Percentiles rank a stretch among this genome's conserved stretches.
Conservation (phyloP, 2,888 invertebrate genomes). For the Xestoiulus laeticollis region DNA sequence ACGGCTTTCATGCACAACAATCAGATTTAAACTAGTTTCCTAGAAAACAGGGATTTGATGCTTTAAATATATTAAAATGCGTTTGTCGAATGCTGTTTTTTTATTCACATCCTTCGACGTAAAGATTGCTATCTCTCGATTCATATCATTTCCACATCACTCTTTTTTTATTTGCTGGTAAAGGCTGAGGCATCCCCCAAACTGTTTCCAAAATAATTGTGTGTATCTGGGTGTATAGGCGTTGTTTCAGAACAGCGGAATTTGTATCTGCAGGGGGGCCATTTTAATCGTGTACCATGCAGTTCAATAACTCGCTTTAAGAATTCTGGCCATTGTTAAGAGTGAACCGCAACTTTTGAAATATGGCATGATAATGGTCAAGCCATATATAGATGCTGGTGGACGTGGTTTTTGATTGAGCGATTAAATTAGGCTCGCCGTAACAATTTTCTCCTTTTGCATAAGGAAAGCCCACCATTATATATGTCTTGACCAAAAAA, state of each 20-base stretch:
- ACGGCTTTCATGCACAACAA: neutral
- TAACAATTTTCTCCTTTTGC: neutral
- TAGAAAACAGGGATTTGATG: neutral
- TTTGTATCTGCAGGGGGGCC: neutral
- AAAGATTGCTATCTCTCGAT: neutral
- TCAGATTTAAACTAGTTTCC: neutral
- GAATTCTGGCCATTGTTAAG: neutral
- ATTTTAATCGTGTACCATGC: neutral
- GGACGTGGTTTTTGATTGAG: conserved; percentile 33
- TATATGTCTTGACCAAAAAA: neutral
- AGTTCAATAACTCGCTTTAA: conserved; percentile 27
- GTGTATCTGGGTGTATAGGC: neutral
- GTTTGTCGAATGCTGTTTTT: neutral
- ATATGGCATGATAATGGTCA: conserved; percentile 22
- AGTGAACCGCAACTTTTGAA: conserved; percentile 27
- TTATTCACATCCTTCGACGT: neutral
- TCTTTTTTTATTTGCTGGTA: neutral
- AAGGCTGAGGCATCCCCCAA: neutral
- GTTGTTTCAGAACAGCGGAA: neutral
- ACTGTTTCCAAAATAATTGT: conserved; percentile 23
- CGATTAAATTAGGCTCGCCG: conserved; percentile 22
- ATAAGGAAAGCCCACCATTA: neutral
- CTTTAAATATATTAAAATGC: neutral
- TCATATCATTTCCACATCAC: conserved; percentile 16
- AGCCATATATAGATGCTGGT: neutral